Evolutionary conservation across 1,140 invertebrate species (phyloP).

Genomic region (Caenorhabditis brenneri): DNA sequence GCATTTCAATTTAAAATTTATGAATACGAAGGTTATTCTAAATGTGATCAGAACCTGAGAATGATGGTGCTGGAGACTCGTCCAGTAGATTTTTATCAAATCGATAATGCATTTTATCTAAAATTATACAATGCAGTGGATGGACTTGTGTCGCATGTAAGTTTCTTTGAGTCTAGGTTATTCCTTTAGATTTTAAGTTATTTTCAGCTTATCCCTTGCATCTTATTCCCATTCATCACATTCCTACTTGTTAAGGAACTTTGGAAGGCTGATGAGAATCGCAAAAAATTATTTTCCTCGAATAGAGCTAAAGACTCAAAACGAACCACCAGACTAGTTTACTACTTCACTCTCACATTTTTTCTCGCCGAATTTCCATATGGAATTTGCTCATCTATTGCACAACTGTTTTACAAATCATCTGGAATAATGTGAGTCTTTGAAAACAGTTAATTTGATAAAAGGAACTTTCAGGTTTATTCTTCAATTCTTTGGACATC

Average conservation of each 20-base stretch:
- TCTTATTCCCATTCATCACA: not conserved
- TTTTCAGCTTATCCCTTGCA: not conserved
- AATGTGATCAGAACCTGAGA: too few species aligned
- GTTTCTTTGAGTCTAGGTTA: too few species aligned
- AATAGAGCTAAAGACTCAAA: not conserved
- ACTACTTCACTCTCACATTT: not conserved
- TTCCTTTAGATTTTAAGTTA: too few species aligned
- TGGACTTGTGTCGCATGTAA: too few species aligned
- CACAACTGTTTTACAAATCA: not conserved
- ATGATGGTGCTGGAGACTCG: too few species aligned
- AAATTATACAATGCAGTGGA: too few species aligned
- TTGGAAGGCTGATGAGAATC: not conserved
- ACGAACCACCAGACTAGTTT: not conserved
- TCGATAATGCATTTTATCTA: too few species aligned
- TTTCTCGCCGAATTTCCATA: not conserved
- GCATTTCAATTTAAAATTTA: not conserved
- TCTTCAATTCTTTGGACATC: not conserved
- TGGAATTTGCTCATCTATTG: not conserved
- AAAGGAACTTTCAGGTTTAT: not conserved
- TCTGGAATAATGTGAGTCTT: not conserved
- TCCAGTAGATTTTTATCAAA: too few species aligned
- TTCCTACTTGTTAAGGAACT: not conserved
- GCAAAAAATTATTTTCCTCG: not conserved
- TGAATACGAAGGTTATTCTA: not conserved
- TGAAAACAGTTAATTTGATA: not conserved